Conservation (phyloP, 1,140 invertebrate genomes). For the Trissolcus basalis region DNA sequence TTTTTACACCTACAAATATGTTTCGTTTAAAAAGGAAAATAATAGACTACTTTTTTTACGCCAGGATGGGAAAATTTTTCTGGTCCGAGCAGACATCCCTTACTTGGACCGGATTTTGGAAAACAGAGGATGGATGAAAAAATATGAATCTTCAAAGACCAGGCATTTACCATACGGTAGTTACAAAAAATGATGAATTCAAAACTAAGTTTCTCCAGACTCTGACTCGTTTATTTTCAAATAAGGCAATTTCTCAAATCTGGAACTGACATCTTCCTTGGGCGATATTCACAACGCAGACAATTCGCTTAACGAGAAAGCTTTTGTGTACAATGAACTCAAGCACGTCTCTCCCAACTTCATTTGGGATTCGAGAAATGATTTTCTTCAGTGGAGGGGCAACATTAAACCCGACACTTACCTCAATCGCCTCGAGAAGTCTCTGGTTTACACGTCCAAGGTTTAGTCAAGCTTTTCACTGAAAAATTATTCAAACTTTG, state of each 20-base stretch:
- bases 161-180: slow-evolving; percentile 69
- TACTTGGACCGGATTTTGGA: slow-evolving; percentile 66
- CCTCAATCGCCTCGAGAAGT: slow-evolving; percentile 67
- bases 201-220: too few relatives aligned
- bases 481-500: background rate
- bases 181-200: background rate
- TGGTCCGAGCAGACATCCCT: slow-evolving; percentile 69
- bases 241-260: slow-evolving; percentile 58
- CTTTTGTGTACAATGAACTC: slow-evolving; percentile 64
- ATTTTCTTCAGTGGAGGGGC: slow-evolving; percentile 69
- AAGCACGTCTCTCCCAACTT: slow-evolving; percentile 65
- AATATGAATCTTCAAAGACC: slow-evolving; percentile 69
- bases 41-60: too few relatives aligned
- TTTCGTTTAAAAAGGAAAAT: too few relatives aligned
- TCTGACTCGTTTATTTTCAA: slow-evolving; percentile 10
- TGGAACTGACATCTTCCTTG: slow-evolving; percentile 63
- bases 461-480: slow-evolving; percentile 43
- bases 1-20: too few relatives aligned
- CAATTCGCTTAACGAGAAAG: slow-evolving; percentile 65
- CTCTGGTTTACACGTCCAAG: slow-evolving; percentile 71
- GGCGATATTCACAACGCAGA: slow-evolving; percentile 63
- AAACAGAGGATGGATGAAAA: slow-evolving; percentile 69
- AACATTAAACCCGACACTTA: slow-evolving; percentile 58
- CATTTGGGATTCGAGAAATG: slow-evolving; percentile 71
- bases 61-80: slow-evolving; percentile 65